Evolutionary conservation across 1,140 invertebrate genomes (phyloP).

Genomic region (Pseudomyrmex concolor): DNA sequence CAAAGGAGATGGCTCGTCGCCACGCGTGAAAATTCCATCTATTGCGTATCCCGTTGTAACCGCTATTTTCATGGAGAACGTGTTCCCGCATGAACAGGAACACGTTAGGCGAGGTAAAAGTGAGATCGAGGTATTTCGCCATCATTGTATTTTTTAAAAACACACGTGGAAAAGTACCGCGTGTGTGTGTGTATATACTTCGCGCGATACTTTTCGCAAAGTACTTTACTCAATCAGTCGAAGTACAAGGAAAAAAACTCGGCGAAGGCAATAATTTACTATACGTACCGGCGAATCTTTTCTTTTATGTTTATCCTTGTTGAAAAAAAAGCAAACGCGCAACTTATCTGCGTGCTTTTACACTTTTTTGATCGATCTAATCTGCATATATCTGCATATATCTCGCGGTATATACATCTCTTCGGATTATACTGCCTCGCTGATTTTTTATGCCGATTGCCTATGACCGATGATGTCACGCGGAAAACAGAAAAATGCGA

Average conservation of each 20-base stretch:
- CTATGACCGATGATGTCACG: not conserved
- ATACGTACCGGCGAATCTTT: not conserved
- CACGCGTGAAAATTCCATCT: conserved; percentile 21
- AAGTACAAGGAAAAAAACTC: too few relatives aligned
- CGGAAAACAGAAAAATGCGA: not conserved
- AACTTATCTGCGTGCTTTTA: not conserved
- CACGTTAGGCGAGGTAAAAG: conserved; percentile 12
- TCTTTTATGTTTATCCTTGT: not conserved
- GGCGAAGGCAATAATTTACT: too few relatives aligned
- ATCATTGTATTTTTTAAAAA: not conserved
- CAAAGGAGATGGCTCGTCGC: not conserved
- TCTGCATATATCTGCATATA: not conserved
- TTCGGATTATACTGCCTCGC: too few relatives aligned
- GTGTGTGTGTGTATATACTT: too few relatives aligned
- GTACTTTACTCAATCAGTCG: too few relatives aligned
- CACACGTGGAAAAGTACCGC: not conserved
- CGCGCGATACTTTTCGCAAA: too few relatives aligned
- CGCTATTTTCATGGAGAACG: not conserved
- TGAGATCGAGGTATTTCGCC: not conserved
- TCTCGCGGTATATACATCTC: not conserved
- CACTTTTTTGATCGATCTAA: not conserved
- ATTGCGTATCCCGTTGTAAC: conserved; percentile 9
- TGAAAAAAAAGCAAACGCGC: too few relatives aligned
- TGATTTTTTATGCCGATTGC: not conserved
- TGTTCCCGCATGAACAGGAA: not conserved